Base-by-base conservation (phyloP, 2,888 invertebrate genomes). In the Meghimatium bilineatum region DNA sequence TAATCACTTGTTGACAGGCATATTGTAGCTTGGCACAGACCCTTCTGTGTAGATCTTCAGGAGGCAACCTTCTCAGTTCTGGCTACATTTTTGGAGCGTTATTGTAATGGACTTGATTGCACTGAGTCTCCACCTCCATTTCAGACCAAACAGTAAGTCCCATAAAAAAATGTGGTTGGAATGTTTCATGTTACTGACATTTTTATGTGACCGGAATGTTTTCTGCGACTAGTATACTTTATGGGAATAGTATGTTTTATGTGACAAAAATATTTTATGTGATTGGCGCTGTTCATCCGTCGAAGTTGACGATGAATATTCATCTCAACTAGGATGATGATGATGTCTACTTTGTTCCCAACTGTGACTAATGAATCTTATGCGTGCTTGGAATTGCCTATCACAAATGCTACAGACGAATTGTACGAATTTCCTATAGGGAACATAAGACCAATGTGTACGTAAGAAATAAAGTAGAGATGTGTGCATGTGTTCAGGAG, bases 31-130 rank as follows among this genome's bases (percentile, higher is more conserved):
- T 95, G 95, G 93, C 95, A 95, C 88, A 94, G 95, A 80, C 95
- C 95, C 1, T 95, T 95, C 90, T 95, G 95, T 92, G 94, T 95
- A 84, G 95, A 95, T 90, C 93, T 95, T 52, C 95, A 95, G 89
- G 95, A 95, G 90, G 94, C 94, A 80, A 95, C 95, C 0, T 95
- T 96, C 89, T 93, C 94, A 44, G 90, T 95, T 34, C 92, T 96
- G 63, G 93, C 94, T 81, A 92, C 92, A 34, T 95, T 95, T 90
- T 92, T 96, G 67, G 95, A 95, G 88, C 94, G 94, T 87, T 95
- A 95, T 90, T 95, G 95, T 82, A 91, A 93, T 77, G 93, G 94
- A 36, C 95, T 95, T 91, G 94, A 94, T 85, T 92, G 92, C 79
- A 89, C 92, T 14, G 87, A 89, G 23, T 89, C 93, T 56, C 95